Evolutionary conservation across 2,113 vertebrate genomes (phyloP).

Genomic region (Spea multiplicata): DNA sequence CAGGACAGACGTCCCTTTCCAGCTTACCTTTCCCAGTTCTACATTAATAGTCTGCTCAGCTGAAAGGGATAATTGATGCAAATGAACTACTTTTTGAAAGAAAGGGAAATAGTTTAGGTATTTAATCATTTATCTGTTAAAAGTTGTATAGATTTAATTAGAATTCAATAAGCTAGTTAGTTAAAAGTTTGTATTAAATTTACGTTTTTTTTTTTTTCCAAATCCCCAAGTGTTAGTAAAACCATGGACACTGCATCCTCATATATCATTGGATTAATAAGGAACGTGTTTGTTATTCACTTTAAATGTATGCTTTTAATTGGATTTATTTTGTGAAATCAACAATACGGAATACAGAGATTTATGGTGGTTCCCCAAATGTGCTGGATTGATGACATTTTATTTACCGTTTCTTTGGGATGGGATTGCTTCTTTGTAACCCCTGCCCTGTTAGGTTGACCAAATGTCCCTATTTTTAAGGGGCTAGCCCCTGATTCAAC

Average conservation of each 20-base stretch:
- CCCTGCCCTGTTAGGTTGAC: no score
- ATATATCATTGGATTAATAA: conserved; percentile 29
- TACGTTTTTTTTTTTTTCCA: conserved; percentile 6
- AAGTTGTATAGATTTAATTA: conserved; percentile 43
- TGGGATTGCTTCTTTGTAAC: no score
- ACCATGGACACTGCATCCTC: not conserved
- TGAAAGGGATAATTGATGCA: conserved; percentile 32
- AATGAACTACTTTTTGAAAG: conserved; percentile 44
- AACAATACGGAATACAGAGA: not conserved
- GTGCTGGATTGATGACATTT: not conserved
- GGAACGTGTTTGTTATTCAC: not conserved
- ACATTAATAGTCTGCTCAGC: conserved; percentile 21
- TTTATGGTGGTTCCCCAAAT: not conserved
- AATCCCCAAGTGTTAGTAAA: conserved; percentile 13
- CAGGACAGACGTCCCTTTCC: conserved; percentile 7
- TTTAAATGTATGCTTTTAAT: conserved; percentile 1
- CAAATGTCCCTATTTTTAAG: no score
- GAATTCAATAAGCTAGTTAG: conserved; percentile 44
- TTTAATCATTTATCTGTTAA: conserved; percentile 46
- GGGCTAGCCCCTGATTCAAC: no score
- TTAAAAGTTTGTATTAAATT: conserved; percentile 30
- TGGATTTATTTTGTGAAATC: conserved; percentile 4
- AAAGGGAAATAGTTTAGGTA: conserved; percentile 40
- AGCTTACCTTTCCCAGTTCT: conserved; percentile 2
- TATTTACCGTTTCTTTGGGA: not conserved